These are phyloP conservation scores for Pediacus dermestoides DNA, from an alignment of 2,888 invertebrate genomes.

Conservation along the genomic window DNA sequence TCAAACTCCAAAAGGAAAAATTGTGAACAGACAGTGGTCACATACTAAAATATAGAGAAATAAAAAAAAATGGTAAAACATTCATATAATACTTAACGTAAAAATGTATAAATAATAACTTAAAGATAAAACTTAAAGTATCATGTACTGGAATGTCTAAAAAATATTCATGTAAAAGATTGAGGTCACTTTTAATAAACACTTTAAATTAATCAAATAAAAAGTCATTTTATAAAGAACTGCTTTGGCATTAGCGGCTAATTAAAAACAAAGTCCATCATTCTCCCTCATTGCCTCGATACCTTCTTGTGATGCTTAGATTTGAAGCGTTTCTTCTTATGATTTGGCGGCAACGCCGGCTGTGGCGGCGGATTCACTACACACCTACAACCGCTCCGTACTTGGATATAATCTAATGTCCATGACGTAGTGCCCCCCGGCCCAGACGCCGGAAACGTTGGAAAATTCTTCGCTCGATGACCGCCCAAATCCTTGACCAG, in stretches of 20 bases:
- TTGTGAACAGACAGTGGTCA: too few relatives aligned
- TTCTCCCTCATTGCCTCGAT: neutral
- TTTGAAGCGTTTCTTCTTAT: slow-evolving; percentile 3
- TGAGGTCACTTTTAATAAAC: neutral
- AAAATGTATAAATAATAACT: neutral
- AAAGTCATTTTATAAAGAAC: slow-evolving; percentile 1
- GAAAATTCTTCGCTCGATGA: slow-evolving; percentile 45
- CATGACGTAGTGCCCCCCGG: slow-evolving; percentile 53
- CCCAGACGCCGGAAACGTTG: slow-evolving; percentile 54
- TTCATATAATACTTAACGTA: neutral
- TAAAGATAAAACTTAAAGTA: neutral
- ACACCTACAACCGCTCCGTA: slow-evolving; percentile 83
- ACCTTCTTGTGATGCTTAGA: neutral
- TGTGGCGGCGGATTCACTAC: slow-evolving; percentile 67
- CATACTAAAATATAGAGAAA: neutral
- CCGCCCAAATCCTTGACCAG: slow-evolving; percentile 64
- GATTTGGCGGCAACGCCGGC: too few relatives aligned
- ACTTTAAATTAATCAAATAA: neutral
- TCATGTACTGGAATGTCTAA: slow-evolving; percentile 1
- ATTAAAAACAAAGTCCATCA: neutral
- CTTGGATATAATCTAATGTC: slow-evolving; percentile 78
- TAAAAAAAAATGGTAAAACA: neutral
- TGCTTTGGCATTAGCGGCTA: slow-evolving; percentile 1
- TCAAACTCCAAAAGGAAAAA: too few relatives aligned
- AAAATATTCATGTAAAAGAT: neutral